A percentile compares a stretch with the other conserved stretches of the same genome.
Conservation (phyloP, 1,140 invertebrate genomes). For the Drosophila mauritiana region DNA sequence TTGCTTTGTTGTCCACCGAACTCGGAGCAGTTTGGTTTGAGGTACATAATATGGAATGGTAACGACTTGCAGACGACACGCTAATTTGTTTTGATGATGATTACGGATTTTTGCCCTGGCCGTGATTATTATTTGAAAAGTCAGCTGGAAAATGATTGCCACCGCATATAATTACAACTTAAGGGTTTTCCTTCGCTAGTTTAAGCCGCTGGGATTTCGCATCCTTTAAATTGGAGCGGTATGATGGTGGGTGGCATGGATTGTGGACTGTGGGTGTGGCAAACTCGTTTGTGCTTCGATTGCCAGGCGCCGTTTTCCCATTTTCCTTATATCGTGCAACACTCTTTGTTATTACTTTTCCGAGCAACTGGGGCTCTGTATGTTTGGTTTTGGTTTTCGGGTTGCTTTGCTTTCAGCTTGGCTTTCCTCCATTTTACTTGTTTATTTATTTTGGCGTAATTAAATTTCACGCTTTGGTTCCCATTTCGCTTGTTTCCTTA, state of each 20-base stretch:
- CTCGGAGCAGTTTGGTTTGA: too few species aligned
- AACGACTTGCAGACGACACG: slow-evolving; percentile 66
- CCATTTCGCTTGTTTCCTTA: slow-evolving; percentile 2
- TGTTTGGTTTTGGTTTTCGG: slow-evolving; percentile 57
- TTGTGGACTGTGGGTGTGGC: neutral
- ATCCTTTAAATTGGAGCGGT: neutral
- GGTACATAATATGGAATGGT: slow-evolving; percentile 14
- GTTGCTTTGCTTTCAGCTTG: slow-evolving; percentile 60
- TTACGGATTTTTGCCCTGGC: slow-evolving; percentile 33
- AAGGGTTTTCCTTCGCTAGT: slow-evolving; percentile 29
- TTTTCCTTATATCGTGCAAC: slow-evolving; percentile 36
- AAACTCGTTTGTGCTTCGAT: slow-evolving; percentile 44
- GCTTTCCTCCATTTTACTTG: slow-evolving; percentile 63
- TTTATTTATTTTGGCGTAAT: slow-evolving; percentile 78
- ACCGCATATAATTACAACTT: slow-evolving; percentile 65
- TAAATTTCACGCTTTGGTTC: slow-evolving; percentile 79
- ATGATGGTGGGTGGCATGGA: neutral
- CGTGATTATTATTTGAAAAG: slow-evolving; percentile 55
- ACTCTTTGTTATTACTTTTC: slow-evolving; percentile 47
- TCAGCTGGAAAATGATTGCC: slow-evolving; percentile 24
- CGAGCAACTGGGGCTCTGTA: slow-evolving; percentile 18
- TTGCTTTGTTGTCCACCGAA: slow-evolving; percentile 42
- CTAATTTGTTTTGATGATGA: slow-evolving; percentile 66
- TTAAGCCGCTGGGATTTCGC: slow-evolving; percentile 25
- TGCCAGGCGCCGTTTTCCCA: neutral